Base-by-base conservation (phyloP, 2,113 vertebrate genomes). In the Telmatochromis sp. region DNA sequence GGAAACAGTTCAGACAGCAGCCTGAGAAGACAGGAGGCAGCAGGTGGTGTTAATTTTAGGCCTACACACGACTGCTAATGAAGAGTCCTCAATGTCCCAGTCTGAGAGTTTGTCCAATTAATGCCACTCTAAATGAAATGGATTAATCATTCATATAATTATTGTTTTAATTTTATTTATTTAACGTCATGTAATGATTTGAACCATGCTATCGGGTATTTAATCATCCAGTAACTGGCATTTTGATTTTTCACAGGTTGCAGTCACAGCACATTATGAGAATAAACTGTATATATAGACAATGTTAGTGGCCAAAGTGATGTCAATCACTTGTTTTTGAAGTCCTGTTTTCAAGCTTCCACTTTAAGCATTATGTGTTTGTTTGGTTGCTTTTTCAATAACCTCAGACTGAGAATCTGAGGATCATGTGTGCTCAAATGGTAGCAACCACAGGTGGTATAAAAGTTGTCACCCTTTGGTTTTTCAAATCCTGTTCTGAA, bases 1-100 rank as follows among this genome's bases (percentile, higher is more conserved):
- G 98, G 98, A 91, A 99, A 97, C 82, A 99, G 96, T 88, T 99
- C 98, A 81, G 98, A 98, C 9, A 99, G 96, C 91, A 99, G 91
- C 96, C 98, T 99, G 19, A 12, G n/a, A 73, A 31, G 53, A 87
- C 21, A 87, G 51, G 51, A 86, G 11, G 75, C 9, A 35, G 53
- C 81, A 13, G 11, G 51, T 9, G 26, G 21, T 4, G 37, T 60
- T 21, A 11, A 82, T 54, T 13, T 35, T 28, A 79, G 7, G 14
- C 57, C 17, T n/a, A 57, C 9, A 42, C 6, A 4, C 7, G 3
- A 26, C 11, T 21, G 47, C 15, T 26, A 23, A 40, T 53, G 68
- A 33, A 78, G 45, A 15, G 7, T 31, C 9, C 42, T 63, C 19
- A 33, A 9, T 19, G 15, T 49, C 19, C 4, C 51, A 63, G 5